Evolutionary conservation across 2,888 invertebrate genomes (phyloP).

Genomic region (Agrochola circellaris): DNA sequence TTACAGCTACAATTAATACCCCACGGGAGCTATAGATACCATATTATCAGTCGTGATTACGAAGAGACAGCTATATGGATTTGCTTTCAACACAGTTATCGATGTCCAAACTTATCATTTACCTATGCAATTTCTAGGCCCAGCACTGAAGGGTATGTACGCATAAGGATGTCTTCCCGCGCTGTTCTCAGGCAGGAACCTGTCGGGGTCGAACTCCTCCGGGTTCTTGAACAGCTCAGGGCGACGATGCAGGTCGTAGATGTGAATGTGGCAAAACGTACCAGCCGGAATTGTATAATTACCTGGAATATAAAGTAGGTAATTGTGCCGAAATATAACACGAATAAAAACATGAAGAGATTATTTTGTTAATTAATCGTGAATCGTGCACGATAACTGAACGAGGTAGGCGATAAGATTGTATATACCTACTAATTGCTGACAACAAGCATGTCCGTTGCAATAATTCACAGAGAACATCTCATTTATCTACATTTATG

Average conservation of each 20-base stretch:
- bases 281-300: constrained; percentile 88
- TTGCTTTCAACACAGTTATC: constrained; percentile 4
- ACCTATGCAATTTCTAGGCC: constrained; percentile 92
- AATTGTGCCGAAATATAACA: too few species aligned
- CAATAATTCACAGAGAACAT: too few species aligned
- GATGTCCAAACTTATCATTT: constrained; percentile 3
- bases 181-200: constrained; percentile 92
- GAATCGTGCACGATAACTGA: too few species aligned
- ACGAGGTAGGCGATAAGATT: too few species aligned
- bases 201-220: constrained; percentile 92
- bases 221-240: constrained; percentile 92
- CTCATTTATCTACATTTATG: too few species aligned
- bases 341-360: too few species aligned
- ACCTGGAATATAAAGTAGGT: constrained; percentile 73
- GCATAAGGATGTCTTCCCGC: constrained; percentile 91
- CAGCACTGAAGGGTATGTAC: constrained; percentile 93
- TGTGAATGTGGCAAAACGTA: constrained; percentile 89
- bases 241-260: constrained; percentile 92
- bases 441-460: too few species aligned
- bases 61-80: background rate
- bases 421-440: too few species aligned
- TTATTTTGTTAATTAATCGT: too few species aligned
- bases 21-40: background rate
- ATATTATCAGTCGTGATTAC: background rate
- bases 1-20: background rate